Evolutionary conservation across 2,797 vertebrate genomes (phyloP).

Genomic region (Sebastes aleutianus): DNA sequence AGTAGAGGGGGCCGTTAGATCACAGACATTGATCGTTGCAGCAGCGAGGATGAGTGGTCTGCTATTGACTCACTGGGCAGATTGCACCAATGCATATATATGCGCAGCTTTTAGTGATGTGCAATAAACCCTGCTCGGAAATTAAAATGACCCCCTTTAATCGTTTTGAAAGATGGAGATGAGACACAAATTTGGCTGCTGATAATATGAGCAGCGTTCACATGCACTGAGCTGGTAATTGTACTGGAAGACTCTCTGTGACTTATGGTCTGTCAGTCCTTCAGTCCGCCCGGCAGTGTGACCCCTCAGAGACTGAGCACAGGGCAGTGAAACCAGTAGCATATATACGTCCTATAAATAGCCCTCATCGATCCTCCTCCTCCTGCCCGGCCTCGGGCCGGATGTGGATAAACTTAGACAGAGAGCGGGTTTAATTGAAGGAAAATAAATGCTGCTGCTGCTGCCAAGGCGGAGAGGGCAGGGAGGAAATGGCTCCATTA

Average conservation of each 20-base stretch:
- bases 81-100: not conserved
- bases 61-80: not conserved
- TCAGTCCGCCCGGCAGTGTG: not conserved
- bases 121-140: not conserved
- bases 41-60: not conserved
- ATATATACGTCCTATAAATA: conserved; percentile 70
- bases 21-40: conserved; percentile 15
- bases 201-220: not conserved
- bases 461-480: not conserved
- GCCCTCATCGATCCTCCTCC: conserved; percentile 48
- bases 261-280: conserved; percentile 6
- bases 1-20: conserved; percentile 16
- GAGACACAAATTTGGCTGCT: not conserved
- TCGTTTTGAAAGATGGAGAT: not conserved
- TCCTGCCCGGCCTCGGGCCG: not conserved
- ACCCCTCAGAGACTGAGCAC: conserved; percentile 7
- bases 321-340: conserved; percentile 52
- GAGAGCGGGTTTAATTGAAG: conserved; percentile 52
- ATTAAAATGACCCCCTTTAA: not conserved
- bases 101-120: not conserved
- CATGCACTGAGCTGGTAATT: not conserved
- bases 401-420: conserved; percentile 46
- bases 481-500: not conserved
- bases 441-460: conserved; percentile 27
- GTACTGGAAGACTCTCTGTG: not conserved